phyloP scores from a whole-genome alignment of 2,888 invertebrate genomes.

The Synanthedon formicaeformis region DNA sequence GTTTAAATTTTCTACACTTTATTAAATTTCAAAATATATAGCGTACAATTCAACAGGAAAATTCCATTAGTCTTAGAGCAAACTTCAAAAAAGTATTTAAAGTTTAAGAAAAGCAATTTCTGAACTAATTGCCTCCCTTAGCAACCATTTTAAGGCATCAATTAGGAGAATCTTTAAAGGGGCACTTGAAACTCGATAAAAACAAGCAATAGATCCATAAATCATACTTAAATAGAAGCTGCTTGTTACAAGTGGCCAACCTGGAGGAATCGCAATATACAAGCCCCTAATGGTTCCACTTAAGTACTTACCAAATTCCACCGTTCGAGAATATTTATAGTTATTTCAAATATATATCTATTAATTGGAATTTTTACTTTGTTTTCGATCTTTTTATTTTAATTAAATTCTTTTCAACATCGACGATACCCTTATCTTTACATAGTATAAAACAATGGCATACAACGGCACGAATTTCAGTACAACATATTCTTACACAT shows the following conservation, averaged over 20 bases:
- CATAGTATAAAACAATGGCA: too few species aligned
- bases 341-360: neutral
- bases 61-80: too few species aligned
- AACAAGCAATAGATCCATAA: constrained; percentile 27
- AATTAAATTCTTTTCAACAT: too few species aligned
- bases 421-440: too few species aligned
- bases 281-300: neutral
- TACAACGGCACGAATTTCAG: too few species aligned
- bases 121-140: neutral
- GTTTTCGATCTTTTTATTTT: too few species aligned
- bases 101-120: neutral
- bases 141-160: constrained; percentile 16
- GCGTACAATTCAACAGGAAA: too few species aligned
- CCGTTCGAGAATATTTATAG: constrained; percentile 4
- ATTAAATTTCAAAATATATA: too few species aligned
- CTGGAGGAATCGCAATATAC: constrained; percentile 15
- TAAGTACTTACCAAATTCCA: neutral
- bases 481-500: too few species aligned
- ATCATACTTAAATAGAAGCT: constrained; percentile 47
- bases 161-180: constrained; percentile 29
- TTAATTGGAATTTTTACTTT: neutral
- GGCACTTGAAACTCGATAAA: constrained; percentile 37
- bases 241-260: constrained; percentile 28
- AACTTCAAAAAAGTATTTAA: neutral
- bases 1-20: too few species aligned